Evolutionary conservation across 2,113 vertebrate species (phyloP).

Genomic region (Chunga burmeisteri): DNA sequence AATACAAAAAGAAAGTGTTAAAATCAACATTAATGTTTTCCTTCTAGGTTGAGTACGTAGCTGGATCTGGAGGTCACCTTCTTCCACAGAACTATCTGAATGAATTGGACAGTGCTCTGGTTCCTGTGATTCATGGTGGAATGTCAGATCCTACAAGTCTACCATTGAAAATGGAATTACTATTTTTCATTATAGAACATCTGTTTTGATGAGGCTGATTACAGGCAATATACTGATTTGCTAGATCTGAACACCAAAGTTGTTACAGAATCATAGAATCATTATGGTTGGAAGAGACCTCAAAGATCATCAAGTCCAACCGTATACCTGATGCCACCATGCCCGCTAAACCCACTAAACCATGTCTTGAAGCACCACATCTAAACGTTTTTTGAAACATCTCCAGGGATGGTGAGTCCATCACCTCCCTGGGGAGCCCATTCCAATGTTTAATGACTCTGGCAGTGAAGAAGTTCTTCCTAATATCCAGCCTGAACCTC

Average conservation of each 20-base stretch:
- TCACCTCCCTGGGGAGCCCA: too few species aligned
- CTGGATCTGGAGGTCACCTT: slow-evolving; percentile 83
- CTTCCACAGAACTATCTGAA: slow-evolving; percentile 93
- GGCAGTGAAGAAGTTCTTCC: too few species aligned
- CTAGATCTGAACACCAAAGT: slow-evolving; percentile 56
- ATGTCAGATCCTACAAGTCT: slow-evolving; percentile 78
- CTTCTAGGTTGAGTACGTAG: slow-evolving; percentile 90
- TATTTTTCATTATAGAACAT: slow-evolving; percentile 88
- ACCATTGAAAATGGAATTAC: slow-evolving; percentile 88
- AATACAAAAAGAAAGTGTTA: not conserved
- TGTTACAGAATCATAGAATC: not conserved
- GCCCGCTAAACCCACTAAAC: too few species aligned
- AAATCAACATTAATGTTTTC: not conserved
- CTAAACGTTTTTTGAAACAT: too few species aligned
- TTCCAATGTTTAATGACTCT: too few species aligned
- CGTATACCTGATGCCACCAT: too few species aligned
- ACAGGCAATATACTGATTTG: not conserved
- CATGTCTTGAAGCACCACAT: too few species aligned
- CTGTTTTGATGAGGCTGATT: slow-evolving; percentile 63
- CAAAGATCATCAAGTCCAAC: too few species aligned
- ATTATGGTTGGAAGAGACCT: too few species aligned
- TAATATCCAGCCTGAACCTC: too few species aligned
- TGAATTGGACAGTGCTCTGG: slow-evolving; percentile 86
- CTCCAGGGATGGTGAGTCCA: too few species aligned
- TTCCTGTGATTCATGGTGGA: slow-evolving; percentile 90